Conservation (phyloP, 2,113 vertebrate species). For the Labeo catla region DNA sequence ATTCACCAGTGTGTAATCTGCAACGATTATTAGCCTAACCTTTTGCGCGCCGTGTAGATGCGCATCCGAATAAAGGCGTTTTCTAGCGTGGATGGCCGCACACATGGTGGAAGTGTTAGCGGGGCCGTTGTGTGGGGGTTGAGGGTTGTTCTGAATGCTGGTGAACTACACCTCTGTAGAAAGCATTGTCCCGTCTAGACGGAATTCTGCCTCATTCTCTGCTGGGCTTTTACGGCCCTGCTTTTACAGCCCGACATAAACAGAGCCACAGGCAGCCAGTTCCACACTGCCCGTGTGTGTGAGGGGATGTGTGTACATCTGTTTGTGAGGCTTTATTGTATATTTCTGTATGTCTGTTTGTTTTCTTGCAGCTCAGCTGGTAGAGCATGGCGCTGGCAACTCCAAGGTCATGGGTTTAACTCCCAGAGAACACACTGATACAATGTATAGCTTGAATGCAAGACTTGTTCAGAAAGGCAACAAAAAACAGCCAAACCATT, state of each 20-base stretch:
- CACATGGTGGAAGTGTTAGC: background rate
- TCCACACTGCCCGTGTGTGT: conserved; percentile 19
- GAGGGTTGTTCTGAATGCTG: conserved; percentile 44
- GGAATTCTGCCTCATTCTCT: conserved; percentile 54
- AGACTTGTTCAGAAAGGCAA: background rate
- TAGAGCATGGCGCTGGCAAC: background rate
- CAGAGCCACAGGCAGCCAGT: conserved; percentile 47
- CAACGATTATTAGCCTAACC: conserved; percentile 27
- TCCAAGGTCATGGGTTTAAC: conserved; percentile 19
- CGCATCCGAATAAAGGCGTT: background rate
- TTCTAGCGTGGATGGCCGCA: background rate
- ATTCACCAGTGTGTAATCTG: conserved; percentile 14
- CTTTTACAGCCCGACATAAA: conserved; percentile 81
- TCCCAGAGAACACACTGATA: background rate
- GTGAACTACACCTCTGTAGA: conserved; percentile 54
- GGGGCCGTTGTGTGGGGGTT: conserved; percentile 32
- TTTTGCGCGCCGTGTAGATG: background rate
- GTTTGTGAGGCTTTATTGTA: conserved; percentile 29
- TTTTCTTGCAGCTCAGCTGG: conserved; percentile 17
- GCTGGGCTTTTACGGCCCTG: conserved; percentile 80
- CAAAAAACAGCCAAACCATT: background rate
- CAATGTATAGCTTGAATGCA: background rate
- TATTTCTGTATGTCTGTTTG: conserved; percentile 30
- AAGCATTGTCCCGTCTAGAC: conserved; percentile 47
- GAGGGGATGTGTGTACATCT: background rate